Evolutionary conservation across 2,113 vertebrate genomes (phyloP), one percentile per base, ranked within the genome.

Genomic region (Dissostichus mawsoni): DNA sequence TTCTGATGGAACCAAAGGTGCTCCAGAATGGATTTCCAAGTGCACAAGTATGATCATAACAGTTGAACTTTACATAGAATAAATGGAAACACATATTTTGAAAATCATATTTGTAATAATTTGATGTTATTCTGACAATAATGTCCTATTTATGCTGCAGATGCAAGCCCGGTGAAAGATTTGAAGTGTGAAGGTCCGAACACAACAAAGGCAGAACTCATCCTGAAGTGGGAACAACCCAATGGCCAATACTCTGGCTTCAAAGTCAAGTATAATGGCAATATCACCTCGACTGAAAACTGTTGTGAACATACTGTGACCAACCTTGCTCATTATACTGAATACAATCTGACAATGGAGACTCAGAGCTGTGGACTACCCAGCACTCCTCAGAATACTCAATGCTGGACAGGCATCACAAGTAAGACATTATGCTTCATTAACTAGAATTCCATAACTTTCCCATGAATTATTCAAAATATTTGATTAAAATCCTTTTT

Each of bases 321-420:
- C 0, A 0, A 3, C 59, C 93, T 98, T 76, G n/a, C 20, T 11
- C 95, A 96, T 84, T 59, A 82, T 79, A 95, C 86, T n/a, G 6
- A 5, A 0, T 99, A 98, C 75, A 69, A 0, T 0, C 59, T 98
- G 71, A 82, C 0, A 29, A 44, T 98, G 18, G 10, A 18, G 66
- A 96, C 96, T 2, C 2, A 67, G 74, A 95, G 96, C 82, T 95
- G 89, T 85, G 87, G 67, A 18, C 11, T 3, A 55, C 29, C 2
- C 9, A 96, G 96, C 36, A 2, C 0, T 1, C 16, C 93, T 2
- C 0, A 55, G 5, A 18, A 0, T 18, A 0, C 0, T 0, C 0
- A 0, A 0, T 97, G 96, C 70, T 7, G 0, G 2, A 97, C 97
- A 0, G 93, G 95, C 77, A 95, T 97, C 84, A 95, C 95, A 84